Percentiles rank a stretch among this genome's conserved stretches.
Conservation (phyloP, 2,113 vertebrate species). For the Phylloscopus trochilus region DNA sequence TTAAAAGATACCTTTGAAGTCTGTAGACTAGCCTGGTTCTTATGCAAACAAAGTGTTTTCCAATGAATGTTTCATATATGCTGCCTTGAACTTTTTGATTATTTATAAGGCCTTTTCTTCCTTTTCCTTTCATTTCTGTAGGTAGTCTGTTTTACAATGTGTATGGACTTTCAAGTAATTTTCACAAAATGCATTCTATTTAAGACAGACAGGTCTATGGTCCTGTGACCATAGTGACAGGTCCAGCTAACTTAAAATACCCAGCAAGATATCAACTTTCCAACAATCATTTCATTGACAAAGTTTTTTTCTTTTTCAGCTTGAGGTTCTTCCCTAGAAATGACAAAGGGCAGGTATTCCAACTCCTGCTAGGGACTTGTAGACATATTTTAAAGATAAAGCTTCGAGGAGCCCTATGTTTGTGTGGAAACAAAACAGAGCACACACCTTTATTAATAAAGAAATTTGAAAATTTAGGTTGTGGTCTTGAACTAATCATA, state of each 20-base stretch:
- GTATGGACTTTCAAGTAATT: neutral
- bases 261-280: neutral
- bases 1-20: slow-evolving; percentile 18
- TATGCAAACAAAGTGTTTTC: slow-evolving; percentile 1
- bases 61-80: neutral
- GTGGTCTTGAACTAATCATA: neutral
- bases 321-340: neutral
- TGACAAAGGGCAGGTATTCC: neutral
- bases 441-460: neutral
- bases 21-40: slow-evolving; percentile 8
- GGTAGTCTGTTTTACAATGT: fast-evolving
- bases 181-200: neutral
- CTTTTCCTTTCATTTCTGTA: neutral
- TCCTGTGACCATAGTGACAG: too few relatives aligned
- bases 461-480: neutral
- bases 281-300: neutral
- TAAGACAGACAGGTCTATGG: neutral
- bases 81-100: neutral
- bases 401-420: neutral
- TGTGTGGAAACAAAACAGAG: neutral
- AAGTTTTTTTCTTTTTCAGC: neutral
- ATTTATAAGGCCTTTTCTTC: neutral
- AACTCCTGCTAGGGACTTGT: neutral
- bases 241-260: neutral
- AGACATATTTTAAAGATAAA: neutral